phyloP scores from a whole-genome alignment of 1,140 invertebrate species.

The Meloidogyne floridensis region DNA sequence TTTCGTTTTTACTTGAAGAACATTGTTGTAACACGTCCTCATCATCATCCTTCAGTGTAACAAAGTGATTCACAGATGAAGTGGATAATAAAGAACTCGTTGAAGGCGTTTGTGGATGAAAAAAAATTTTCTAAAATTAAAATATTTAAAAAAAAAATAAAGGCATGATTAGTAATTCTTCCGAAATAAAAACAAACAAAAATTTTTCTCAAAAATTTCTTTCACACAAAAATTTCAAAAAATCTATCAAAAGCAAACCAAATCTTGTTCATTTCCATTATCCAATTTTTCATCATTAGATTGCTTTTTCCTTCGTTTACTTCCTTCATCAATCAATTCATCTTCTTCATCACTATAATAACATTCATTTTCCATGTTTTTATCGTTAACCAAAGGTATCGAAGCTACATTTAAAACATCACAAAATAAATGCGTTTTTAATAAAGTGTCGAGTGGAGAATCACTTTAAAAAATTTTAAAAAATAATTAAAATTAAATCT shows the following conservation, averaged over 20 bases:
- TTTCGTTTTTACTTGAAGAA: neutral
- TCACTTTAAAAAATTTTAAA: constrained; percentile 63
- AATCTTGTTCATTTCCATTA: neutral
- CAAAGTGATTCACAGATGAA: neutral
- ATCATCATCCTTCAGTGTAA: neutral
- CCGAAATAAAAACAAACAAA: too few species aligned
- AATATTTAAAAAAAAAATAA: neutral
- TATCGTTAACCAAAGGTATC: constrained; percentile 55
- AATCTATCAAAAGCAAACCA: too few species aligned
- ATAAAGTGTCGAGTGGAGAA: constrained; percentile 69
- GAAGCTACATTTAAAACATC: constrained; percentile 69
- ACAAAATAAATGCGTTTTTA: constrained; percentile 69
- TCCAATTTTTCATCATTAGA: neutral
- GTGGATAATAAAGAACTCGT: constrained; percentile 1
- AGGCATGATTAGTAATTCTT: too few species aligned
- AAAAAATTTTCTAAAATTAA: neutral
- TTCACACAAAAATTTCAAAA: too few species aligned
- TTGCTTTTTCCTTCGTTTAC: neutral
- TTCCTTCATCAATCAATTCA: neutral
- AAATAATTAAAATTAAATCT: neutral
- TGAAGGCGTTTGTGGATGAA: neutral
- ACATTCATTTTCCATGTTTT: constrained; percentile 43
- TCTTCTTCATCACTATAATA: constrained; percentile 8
- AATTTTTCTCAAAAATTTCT: too few species aligned
- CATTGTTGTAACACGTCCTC: neutral